Evolutionary conservation across 2,113 vertebrate genomes (phyloP).

Genomic region (Neodon shergylaensis): DNA sequence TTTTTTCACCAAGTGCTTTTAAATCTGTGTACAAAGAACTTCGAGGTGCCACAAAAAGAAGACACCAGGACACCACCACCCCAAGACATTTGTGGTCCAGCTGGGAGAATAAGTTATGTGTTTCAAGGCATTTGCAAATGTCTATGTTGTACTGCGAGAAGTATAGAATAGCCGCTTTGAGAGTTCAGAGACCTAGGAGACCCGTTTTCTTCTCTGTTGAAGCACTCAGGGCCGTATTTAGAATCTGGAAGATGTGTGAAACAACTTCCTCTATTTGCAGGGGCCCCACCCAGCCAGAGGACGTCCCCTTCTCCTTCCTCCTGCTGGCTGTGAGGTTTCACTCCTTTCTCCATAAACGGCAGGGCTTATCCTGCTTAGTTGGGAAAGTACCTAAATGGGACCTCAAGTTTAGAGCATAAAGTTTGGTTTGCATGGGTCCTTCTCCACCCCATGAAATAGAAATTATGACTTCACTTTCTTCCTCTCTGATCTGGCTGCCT

Average conservation of each 20-base stretch:
- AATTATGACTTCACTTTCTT: slow-evolving; percentile 7
- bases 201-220: background rate
- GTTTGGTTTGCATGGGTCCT: background rate
- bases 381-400: slow-evolving; percentile 5
- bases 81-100: background rate
- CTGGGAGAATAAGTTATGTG: background rate
- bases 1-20: background rate
- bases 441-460: background rate
- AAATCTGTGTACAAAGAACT: background rate
- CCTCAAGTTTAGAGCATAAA: background rate
- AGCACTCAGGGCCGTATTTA: background rate
- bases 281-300: background rate
- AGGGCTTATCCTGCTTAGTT: background rate
- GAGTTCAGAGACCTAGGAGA: background rate
- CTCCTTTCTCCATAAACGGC: background rate
- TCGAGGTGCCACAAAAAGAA: background rate
- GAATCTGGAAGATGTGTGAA: slow-evolving; percentile 48
- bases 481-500: background rate
- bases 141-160: background rate
- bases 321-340: background rate
- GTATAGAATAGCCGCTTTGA: background rate
- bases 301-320: background rate
- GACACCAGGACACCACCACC: background rate
- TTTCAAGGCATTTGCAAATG: background rate
- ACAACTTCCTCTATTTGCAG: slow-evolving; percentile 26